Evolutionary conservation across 2,888 invertebrate genomes (phyloP), one percentile per base, ranked within the genome.

Genomic region (Apeira syringaria): DNA sequence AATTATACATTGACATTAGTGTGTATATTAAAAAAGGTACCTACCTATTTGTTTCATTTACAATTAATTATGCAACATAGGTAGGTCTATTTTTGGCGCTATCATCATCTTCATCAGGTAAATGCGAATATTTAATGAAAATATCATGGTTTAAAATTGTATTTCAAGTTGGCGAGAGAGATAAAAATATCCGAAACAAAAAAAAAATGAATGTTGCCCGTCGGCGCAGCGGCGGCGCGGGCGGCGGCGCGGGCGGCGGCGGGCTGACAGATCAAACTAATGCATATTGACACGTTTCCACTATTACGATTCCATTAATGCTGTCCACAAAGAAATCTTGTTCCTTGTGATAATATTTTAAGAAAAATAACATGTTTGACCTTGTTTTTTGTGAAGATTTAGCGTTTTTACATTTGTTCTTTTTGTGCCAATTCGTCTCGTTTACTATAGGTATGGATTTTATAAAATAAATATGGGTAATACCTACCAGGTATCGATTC

Each of bases 201-300:
- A 56, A 56, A 62, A 66, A 56, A 48, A 50, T 50, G 15, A 44
- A 29, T 29, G 12, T 36, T 26, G 28, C 36, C 17, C 13, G 29
- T 29, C 36, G 47, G 39, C 55, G 15, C 43, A 31, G 38, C 35
- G 32, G 33, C 64, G 67, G 58, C 66, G 67, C n/a, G n/a, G n/a
- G n/a, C n/a, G n/a, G n/a, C n/a, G n/a, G n/a, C n/a, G n/a, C n/a
- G n/a, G n/a, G n/a, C n/a, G n/a, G n/a, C n/a, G n/a, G n/a, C n/a
- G n/a, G n/a, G 63, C 60, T 66, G 55, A 56, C 64, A 63, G 62
- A 70, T 80, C 74, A 63, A 50, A 67, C 68, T 82, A 83, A 88
- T 82, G 64, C 64, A 67, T 83, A 86, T 87, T 80, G 88, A 85
- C 88, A 85, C 71, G 82, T 88, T 88, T 88, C 87, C 87, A 78